These are phyloP conservation scores for Orius insidiosus DNA, from an alignment of 1,140 invertebrate genomes.

Conservation along the genomic window DNA sequence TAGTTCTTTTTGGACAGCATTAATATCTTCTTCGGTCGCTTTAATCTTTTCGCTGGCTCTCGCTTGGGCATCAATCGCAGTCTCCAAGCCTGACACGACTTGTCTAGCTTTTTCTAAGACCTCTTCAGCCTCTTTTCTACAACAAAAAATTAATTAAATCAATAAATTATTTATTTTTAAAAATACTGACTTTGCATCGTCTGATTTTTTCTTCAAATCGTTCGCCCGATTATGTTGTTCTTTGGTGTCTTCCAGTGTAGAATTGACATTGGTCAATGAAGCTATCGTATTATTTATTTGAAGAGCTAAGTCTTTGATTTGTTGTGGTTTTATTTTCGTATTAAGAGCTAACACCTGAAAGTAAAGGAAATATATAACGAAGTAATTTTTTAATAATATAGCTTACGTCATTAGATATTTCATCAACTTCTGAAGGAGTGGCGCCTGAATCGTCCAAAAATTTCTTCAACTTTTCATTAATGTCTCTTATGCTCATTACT, in stretches of 20 bases:
- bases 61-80: conserved; percentile 57
- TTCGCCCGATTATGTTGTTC: conserved; percentile 57
- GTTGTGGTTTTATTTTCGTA: conserved; percentile 59
- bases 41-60: conserved; percentile 60
- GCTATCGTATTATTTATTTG: conserved; percentile 73
- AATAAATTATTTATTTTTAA: not conserved
- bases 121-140: conserved; percentile 31
- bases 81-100: conserved; percentile 38
- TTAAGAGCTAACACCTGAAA: conserved; percentile 20
- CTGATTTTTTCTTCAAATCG: conserved; percentile 54
- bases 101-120: conserved; percentile 36
- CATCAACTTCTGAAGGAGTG: conserved; percentile 62
- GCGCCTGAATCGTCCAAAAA: conserved; percentile 59
- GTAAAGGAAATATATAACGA: not conserved
- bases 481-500: conserved; percentile 31
- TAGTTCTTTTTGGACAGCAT: conserved; percentile 54
- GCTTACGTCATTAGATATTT: conserved; percentile 53
- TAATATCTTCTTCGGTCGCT: conserved; percentile 61
- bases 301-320: conserved; percentile 66
- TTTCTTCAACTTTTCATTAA: conserved; percentile 51
- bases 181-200: conserved; percentile 46
- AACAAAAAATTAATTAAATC: conserved; percentile 17
- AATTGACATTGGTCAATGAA: conserved; percentile 74
- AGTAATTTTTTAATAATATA: not conserved
- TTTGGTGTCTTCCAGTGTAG: conserved; percentile 69